Conservation (phyloP, 1,140 invertebrate genomes). For the Lutraria rhynchaena region DNA sequence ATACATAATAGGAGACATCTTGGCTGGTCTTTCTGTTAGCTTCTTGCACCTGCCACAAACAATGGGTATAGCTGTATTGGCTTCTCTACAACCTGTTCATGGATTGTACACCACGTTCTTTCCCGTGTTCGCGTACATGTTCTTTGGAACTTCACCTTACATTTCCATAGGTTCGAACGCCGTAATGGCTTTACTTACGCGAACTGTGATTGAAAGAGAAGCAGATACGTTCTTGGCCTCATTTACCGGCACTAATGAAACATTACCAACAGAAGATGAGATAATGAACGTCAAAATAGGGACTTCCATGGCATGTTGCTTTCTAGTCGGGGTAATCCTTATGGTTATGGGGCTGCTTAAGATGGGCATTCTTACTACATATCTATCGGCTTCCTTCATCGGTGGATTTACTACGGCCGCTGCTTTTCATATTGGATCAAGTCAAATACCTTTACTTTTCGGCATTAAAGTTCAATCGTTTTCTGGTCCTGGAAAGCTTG, state of each 20-base stretch:
- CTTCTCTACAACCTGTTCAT: constrained; percentile 78
- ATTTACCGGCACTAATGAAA: background rate
- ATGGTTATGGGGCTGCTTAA: constrained; percentile 90
- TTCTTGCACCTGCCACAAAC: constrained; percentile 91
- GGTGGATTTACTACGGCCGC: constrained; percentile 95
- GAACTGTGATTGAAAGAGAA: constrained; percentile 61
- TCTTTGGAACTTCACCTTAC: constrained; percentile 76
- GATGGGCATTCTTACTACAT: constrained; percentile 90
- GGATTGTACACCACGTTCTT: constrained; percentile 79
- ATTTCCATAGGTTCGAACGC: constrained; percentile 75
- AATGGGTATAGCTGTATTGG: constrained; percentile 73
- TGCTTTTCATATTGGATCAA: constrained; percentile 94
- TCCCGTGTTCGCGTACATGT: constrained; percentile 67
- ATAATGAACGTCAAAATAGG: constrained; percentile 45
- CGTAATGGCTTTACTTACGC: constrained; percentile 68
- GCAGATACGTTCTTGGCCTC: constrained; percentile 24
- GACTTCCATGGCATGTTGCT: constrained; percentile 46
- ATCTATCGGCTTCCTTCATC: constrained; percentile 93
- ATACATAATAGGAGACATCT: constrained; percentile 75
- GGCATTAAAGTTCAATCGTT: constrained; percentile 84
- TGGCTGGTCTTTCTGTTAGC: constrained; percentile 91
- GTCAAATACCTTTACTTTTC: constrained; percentile 89
- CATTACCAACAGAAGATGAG: constrained; percentile 40
- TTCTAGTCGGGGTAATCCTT: constrained; percentile 68
- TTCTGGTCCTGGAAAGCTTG: constrained; percentile 66